Evolutionary conservation across 1,140 invertebrate genomes (phyloP).

Genomic region (Penaeus indicus): DNA sequence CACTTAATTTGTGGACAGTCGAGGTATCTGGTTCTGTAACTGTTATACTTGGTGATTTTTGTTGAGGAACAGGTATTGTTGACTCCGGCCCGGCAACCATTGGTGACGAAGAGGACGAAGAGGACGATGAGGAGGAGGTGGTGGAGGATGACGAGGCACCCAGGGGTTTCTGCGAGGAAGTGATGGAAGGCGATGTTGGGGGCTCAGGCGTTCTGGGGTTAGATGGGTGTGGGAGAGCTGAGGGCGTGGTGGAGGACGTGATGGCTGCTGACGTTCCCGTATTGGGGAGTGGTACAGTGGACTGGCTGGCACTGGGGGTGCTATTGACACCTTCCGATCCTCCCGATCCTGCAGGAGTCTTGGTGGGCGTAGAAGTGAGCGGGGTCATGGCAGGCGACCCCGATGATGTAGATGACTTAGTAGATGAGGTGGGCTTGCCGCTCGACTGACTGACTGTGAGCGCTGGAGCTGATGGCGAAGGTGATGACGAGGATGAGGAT

Average conservation of each 20-base stretch:
- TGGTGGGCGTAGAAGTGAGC: not conserved
- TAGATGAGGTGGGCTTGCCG: not conserved
- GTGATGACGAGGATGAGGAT: slow-evolving; percentile 2
- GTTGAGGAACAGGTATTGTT: slow-evolving; percentile 19
- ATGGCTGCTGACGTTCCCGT: not conserved
- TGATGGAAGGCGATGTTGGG: slow-evolving; percentile 23
- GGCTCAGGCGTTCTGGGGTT: slow-evolving; percentile 22
- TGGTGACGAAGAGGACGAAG: not conserved
- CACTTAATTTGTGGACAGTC: slow-evolving; percentile 68
- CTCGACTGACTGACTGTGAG: not conserved
- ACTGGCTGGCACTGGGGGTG: slow-evolving; percentile 2
- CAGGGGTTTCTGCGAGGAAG: slow-evolving; percentile 24
- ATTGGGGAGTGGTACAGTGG: slow-evolving; percentile 10
- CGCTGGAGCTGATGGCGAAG: not conserved
- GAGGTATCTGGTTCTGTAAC: slow-evolving; percentile 75
- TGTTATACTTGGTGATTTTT: slow-evolving; percentile 68
- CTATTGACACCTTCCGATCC: slow-evolving; percentile 19
- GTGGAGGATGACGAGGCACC: not conserved
- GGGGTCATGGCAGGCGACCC: not conserved
- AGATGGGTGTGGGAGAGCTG: not conserved
- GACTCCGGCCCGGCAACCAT: not conserved
- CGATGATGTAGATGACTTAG: slow-evolving; percentile 35
- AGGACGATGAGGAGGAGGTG: not conserved
- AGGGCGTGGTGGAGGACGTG: slow-evolving; percentile 16
- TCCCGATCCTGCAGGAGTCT: slow-evolving; percentile 47